Percentiles rank a stretch among this genome's conserved stretches.
Evolutionary conservation across 2,888 invertebrate species (phyloP).

Genomic region (Drosophila phalerata): DNA sequence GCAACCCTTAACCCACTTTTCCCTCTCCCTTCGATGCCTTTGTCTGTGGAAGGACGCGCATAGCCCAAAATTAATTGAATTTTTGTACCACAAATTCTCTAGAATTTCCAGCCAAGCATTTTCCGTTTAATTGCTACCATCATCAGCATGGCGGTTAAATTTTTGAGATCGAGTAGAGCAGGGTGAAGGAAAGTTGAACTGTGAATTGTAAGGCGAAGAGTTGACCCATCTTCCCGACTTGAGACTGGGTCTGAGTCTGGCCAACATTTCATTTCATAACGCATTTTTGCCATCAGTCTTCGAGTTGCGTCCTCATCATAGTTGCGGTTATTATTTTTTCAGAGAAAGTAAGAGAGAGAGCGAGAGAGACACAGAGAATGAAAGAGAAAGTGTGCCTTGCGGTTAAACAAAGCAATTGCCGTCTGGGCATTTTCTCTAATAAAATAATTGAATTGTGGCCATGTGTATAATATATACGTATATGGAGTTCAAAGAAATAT

Average conservation of each 20-base stretch:
- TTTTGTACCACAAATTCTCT: constrained; percentile 79
- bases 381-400: constrained; percentile 35
- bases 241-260: background rate
- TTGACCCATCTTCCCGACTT: background rate
- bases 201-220: constrained; percentile 1
- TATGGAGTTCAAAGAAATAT: constrained; percentile 65
- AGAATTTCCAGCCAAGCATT: constrained; percentile 72
- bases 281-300: constrained; percentile 63
- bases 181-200: constrained; percentile 1
- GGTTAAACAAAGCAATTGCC: constrained; percentile 76
- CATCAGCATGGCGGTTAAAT: constrained; percentile 76
- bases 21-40: constrained; percentile 22
- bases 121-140: constrained; percentile 76
- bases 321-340: constrained; percentile 59
- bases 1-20: constrained; percentile 12
- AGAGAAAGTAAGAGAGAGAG: background rate
- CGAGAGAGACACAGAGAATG: background rate
- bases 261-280: constrained; percentile 64
- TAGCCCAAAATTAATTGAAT: constrained; percentile 75
- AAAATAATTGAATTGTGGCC: constrained; percentile 76
- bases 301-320: constrained; percentile 48
- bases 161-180: constrained; percentile 54
- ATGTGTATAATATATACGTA: constrained; percentile 49
- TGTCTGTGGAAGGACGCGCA: constrained; percentile 38
- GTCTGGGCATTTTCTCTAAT: constrained; percentile 59